Evolutionary conservation across 2,888 invertebrate genomes (phyloP).

Genomic region (Caenorhabditis macrosperma): DNA sequence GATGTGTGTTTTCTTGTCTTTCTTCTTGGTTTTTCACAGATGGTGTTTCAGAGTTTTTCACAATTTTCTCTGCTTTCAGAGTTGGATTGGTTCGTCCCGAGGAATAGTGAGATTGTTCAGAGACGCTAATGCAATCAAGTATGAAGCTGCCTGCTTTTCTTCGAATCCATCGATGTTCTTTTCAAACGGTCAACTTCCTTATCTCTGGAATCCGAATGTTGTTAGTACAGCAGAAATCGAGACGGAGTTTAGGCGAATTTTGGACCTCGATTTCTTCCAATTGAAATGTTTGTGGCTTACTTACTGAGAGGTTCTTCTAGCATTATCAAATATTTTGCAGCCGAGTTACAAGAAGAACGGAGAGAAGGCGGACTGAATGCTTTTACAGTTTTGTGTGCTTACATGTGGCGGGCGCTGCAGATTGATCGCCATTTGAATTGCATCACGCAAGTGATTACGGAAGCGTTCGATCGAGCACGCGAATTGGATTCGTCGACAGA

Average conservation of each 20-base stretch:
- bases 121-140: neutral
- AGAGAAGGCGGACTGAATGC: constrained; percentile 67
- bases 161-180: too few species aligned
- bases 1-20: too few species aligned
- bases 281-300: neutral
- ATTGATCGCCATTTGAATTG: constrained; percentile 76
- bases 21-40: too few species aligned
- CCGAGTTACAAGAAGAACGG: too few species aligned
- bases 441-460: constrained; percentile 72
- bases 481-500: constrained; percentile 61
- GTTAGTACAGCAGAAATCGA: neutral
- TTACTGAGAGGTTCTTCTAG: too few species aligned
- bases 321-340: too few species aligned
- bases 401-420: constrained; percentile 71
- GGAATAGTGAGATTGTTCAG: too few species aligned
- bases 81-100: too few species aligned
- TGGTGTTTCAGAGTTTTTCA: too few species aligned
- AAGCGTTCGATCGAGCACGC: constrained; percentile 71
- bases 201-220: neutral
- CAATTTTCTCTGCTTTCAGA: too few species aligned
- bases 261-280: neutral
- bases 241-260: neutral
- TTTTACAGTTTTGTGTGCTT: constrained; percentile 72
- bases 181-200: too few species aligned
- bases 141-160: neutral